Evolutionary conservation across 2,888 invertebrate genomes (phyloP).

Genomic region (Hydropsyche betteni): DNA sequence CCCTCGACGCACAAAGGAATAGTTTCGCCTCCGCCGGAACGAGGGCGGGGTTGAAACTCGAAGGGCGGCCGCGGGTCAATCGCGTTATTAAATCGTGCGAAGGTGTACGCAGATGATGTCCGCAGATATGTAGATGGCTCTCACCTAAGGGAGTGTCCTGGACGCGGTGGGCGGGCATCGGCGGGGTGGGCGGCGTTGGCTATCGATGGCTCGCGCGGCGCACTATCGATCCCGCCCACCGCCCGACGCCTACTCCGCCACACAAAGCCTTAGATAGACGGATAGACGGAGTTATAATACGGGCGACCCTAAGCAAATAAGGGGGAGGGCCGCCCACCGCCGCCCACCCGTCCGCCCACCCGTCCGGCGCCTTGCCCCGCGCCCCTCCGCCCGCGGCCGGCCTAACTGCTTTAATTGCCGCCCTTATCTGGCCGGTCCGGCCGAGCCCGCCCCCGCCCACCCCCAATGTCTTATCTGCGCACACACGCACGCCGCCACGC

Average conservation of each 20-base stretch:
- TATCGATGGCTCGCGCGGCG: constrained; percentile 42
- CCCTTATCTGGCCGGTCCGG: constrained; percentile 51
- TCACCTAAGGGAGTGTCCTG: constrained; percentile 37
- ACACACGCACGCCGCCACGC: constrained; percentile 45
- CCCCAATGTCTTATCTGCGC: constrained; percentile 50
- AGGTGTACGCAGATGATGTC: constrained; percentile 33
- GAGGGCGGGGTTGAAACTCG: neutral
- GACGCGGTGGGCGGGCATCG: neutral
- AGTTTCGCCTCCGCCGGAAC: constrained; percentile 3
- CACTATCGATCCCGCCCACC: constrained; percentile 39
- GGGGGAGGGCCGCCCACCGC: constrained; percentile 43
- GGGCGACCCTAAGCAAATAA: constrained; percentile 52
- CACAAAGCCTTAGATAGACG: constrained; percentile 52
- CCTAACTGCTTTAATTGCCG: constrained; percentile 51
- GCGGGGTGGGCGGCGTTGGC: constrained; percentile 33
- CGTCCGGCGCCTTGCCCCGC: neutral
- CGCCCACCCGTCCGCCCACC: neutral
- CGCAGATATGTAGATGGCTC: constrained; percentile 37
- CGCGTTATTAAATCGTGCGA: constrained; percentile 32
- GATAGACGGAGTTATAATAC: constrained; percentile 50
- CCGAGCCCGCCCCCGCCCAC: constrained; percentile 43
- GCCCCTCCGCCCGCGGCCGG: constrained; percentile 42
- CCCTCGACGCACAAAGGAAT: constrained; percentile 13
- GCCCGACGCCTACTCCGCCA: constrained; percentile 43
- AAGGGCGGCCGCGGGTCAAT: constrained; percentile 27